A percentile compares a stretch with the other conserved stretches of the same genome.
phyloP scores from a whole-genome alignment of 2,888 invertebrate genomes.

The Apamea monoglypha region DNA sequence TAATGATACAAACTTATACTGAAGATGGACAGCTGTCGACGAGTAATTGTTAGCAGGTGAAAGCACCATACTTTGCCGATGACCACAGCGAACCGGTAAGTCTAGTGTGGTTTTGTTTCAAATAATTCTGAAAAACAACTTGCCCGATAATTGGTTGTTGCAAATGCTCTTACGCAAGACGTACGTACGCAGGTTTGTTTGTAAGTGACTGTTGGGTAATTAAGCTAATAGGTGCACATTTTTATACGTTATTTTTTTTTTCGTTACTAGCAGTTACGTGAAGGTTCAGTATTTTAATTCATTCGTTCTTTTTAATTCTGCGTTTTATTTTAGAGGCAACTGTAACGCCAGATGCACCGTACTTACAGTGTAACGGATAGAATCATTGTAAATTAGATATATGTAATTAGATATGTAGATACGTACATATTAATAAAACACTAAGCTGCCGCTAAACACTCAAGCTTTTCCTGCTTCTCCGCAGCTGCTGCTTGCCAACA shows the following conservation, averaged over 20 bases:
- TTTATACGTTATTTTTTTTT: conserved; percentile 20
- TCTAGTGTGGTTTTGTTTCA: conserved; percentile 62
- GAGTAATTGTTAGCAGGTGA: conserved; percentile 74
- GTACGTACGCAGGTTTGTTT: conserved; percentile 36
- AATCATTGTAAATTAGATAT: background rate
- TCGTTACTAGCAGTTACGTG: conserved; percentile 21
- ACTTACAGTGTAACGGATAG: background rate
- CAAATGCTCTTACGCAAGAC: conserved; percentile 58
- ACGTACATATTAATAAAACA: background rate
- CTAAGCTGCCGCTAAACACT: background rate
- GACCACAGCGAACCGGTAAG: conserved; percentile 62
- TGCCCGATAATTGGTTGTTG: conserved; percentile 51
- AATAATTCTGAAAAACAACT: conserved; percentile 60
- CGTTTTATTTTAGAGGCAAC: conserved; percentile 7
- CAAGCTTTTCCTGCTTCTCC: background rate
- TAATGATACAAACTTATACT: conserved; percentile 34
- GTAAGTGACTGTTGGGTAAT: conserved; percentile 57
- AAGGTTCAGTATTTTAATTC: conserved; percentile 27
- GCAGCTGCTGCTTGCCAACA: background rate
- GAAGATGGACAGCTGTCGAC: conserved; percentile 62
- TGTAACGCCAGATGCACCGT: background rate
- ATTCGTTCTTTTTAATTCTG: background rate
- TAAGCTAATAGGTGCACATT: conserved; percentile 55
- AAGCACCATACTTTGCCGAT: conserved; percentile 65
- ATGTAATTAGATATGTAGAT: too few relatives aligned